Conservation (phyloP, 2,888 invertebrate species). For the Rapana venosa region DNA sequence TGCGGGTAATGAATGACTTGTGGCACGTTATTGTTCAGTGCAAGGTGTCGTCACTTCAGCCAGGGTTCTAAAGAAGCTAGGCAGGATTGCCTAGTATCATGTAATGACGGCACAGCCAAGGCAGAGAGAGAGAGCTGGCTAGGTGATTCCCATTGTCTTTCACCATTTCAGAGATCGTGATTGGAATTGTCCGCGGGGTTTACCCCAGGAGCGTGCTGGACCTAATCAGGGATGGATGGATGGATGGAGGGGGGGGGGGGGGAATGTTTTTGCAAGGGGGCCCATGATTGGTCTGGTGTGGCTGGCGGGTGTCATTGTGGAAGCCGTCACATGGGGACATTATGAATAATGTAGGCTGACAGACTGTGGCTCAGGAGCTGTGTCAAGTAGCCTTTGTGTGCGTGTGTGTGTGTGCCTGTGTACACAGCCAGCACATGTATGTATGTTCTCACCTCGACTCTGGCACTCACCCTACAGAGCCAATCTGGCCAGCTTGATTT, state of each 20-base stretch:
- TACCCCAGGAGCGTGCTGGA: not conserved
- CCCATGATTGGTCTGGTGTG: slow-evolving; percentile 20
- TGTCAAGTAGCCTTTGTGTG: slow-evolving; percentile 34
- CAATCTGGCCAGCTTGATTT: too few species aligned
- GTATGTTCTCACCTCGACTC: not conserved
- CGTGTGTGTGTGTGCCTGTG: too few species aligned
- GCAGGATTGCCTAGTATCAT: not conserved
- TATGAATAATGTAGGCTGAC: slow-evolving; percentile 45
- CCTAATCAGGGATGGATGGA: slow-evolving; percentile 18
- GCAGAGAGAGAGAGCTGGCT: not conserved
- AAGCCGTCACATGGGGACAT: slow-evolving; percentile 46
- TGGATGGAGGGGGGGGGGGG: not conserved
- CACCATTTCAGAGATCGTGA: not conserved
- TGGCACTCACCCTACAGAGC: not conserved
- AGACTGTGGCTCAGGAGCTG: slow-evolving; percentile 33
- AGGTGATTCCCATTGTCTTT: not conserved
- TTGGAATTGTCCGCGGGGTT: slow-evolving; percentile 5
- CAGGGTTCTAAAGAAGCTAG: not conserved
- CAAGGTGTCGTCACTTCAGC: not conserved
- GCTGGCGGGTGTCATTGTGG: slow-evolving; percentile 24
- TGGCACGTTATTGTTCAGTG: not conserved
- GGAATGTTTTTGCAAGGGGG: slow-evolving; percentile 11
- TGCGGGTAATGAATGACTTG: not conserved
- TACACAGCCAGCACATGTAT: slow-evolving; percentile 1
- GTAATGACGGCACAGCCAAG: not conserved